Evolutionary conservation across 2,888 invertebrate species (phyloP), one percentile per base, ranked within the genome.

Genomic region (Parascotia fuliginaria): DNA sequence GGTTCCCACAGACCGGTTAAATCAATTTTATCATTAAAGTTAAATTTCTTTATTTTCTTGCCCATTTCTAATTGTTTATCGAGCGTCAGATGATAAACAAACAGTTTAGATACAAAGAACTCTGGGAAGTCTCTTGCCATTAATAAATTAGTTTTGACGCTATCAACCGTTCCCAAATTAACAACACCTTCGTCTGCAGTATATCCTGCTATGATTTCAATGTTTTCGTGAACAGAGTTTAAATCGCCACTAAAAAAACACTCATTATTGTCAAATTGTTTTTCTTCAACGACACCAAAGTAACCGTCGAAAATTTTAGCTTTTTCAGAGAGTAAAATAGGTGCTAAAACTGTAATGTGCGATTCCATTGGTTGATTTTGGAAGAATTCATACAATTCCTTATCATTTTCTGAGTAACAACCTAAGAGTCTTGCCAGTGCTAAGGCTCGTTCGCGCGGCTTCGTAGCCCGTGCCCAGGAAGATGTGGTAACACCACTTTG

Each of bases 181-280:
- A 70, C 5, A 9, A 63, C 13, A 15, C 96, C 96, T 81, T 96
- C 96, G 39, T 95, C 93, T 1, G 93, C 92, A 16, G 94, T 96
- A 2, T 94, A 77, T 1, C 96, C 96, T 15, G 94, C 85, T 75
- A 96, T 94, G 78, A 95, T 93, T 0, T 95, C 95, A 0, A 94
- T 84, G 9, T 55, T 75, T 44, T 74, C 65, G 36, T 93, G 79
- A 3, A 81, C 81, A 24, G 93, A 93, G 12, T 83, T 73, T 60
- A 85, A 81, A 40, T 75, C 59, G 7, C 75, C 75, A 9, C 56
- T 48, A 29, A 79, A 77, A 44, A 70, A 80, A 42, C 56, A 48
- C 42, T 75, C 75, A 9, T 56, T 60, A 27, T 60, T 44, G 4
- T 55, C 66, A 52, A 72, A 70, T 19, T 55, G 9, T 41, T 70